These are phyloP conservation scores for Labeo rohita DNA, from an alignment of 2,113 vertebrate genomes.

Conservation along the genomic window DNA sequence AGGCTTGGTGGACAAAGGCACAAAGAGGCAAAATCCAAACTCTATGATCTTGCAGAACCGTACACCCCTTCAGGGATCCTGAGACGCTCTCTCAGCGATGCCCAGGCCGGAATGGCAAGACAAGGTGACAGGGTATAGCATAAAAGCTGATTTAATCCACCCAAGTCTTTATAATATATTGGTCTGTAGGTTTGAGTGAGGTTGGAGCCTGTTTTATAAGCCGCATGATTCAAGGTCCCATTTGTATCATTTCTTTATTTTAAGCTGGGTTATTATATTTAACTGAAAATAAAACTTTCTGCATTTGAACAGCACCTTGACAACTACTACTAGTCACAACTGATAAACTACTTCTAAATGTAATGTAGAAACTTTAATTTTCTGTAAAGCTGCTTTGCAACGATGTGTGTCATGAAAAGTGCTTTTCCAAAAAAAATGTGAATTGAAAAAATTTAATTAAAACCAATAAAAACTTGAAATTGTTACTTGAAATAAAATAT, in stretches of 20 bases:
- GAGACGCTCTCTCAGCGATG: slow-evolving; percentile 50
- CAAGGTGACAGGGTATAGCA: slow-evolving; percentile 57
- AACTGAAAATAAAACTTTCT: too few relatives aligned
- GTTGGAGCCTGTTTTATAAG: background rate
- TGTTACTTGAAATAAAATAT: too few relatives aligned
- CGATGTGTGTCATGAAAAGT: too few relatives aligned
- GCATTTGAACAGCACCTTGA: too few relatives aligned
- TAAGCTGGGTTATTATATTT: too few relatives aligned
- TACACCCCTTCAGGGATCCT: slow-evolving; percentile 60
- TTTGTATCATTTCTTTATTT: background rate
- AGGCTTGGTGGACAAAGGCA: slow-evolving; percentile 64
- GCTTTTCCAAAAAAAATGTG: too few relatives aligned
- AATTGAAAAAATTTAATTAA: too few relatives aligned
- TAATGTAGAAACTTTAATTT: too few relatives aligned
- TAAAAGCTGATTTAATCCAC: slow-evolving; percentile 28
- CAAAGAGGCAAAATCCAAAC: slow-evolving; percentile 63
- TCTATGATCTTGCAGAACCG: slow-evolving; percentile 69
- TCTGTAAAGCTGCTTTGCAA: too few relatives aligned
- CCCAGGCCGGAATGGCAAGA: slow-evolving; percentile 58
- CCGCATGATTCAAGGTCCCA: background rate
- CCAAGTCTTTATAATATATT: background rate
- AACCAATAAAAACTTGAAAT: too few relatives aligned
- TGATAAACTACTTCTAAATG: too few relatives aligned
- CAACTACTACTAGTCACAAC: too few relatives aligned
- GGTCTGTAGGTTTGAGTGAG: background rate